phyloP scores from a whole-genome alignment of 2,113 vertebrate genomes.

The Hydropotes inermis region DNA sequence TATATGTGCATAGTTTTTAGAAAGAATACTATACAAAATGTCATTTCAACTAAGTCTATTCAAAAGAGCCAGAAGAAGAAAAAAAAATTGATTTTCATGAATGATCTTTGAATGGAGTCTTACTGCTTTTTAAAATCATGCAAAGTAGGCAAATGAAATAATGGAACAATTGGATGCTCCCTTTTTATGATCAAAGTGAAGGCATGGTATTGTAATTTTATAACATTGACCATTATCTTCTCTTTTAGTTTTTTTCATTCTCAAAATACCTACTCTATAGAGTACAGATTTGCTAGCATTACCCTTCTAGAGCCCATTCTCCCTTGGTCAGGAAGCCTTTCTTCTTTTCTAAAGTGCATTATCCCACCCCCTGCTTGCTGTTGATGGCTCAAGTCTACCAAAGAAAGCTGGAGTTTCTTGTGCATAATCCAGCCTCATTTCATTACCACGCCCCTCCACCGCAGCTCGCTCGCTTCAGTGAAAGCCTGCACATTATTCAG shows the following conservation, averaged over 20 bases:
- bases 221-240: background rate
- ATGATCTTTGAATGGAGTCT: conserved; percentile 62
- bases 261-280: background rate
- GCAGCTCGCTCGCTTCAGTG: no score
- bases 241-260: background rate
- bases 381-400: background rate
- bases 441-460: background rate
- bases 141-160: conserved; percentile 66
- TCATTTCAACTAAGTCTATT: conserved; percentile 54
- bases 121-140: conserved; percentile 71
- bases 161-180: background rate
- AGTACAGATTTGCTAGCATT: background rate
- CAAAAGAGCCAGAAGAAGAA: conserved; percentile 41
- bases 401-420: background rate
- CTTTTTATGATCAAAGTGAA: background rate
- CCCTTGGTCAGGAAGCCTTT: background rate
- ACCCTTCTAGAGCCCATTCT: background rate
- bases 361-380: background rate
- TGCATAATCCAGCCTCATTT: background rate
- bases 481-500: background rate
- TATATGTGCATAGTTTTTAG: conserved; percentile 35
- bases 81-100: conserved; percentile 60
- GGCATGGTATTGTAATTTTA: conserved; percentile 21
- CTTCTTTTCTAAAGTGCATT: background rate
- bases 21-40: background rate